A percentile compares a stretch with the other conserved stretches of the same genome.
phyloP scores from a whole-genome alignment of 2,797 vertebrate genomes.

The Halcyon badia region DNA sequence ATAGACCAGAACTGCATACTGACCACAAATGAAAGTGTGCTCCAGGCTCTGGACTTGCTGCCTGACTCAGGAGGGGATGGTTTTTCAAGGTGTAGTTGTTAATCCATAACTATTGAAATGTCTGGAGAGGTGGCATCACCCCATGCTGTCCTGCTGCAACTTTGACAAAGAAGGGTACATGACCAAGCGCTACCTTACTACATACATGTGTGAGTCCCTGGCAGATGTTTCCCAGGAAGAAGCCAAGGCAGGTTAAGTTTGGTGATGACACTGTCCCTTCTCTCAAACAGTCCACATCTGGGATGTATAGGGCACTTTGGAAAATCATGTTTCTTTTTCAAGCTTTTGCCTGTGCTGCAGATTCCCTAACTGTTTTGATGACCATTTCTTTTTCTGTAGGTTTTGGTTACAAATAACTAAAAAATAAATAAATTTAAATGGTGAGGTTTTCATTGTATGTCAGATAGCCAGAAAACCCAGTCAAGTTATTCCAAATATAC shows the following conservation, averaged over 20 bases:
- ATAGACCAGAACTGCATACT: conserved; percentile 9
- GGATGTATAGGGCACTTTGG: background rate
- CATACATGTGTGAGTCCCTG: fast-evolving
- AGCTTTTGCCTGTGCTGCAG: fast-evolving
- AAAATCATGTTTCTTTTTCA: background rate
- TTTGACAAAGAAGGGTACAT: background rate
- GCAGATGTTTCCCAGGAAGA: background rate
- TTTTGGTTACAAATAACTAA: background rate
- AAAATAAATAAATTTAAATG: background rate
- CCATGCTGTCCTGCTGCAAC: background rate
- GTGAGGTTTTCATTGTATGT: fast-evolving
- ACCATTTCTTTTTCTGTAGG: background rate
- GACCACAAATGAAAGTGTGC: background rate
- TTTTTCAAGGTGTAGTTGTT: conserved; percentile 2
- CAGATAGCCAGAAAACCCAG: background rate
- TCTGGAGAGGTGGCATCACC: background rate
- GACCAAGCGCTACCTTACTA: fast-evolving
- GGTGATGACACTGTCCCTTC: background rate
- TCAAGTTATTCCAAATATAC: background rate
- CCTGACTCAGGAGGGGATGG: background rate
- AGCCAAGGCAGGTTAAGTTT: background rate
- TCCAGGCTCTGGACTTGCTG: background rate
- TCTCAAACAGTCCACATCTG: background rate
- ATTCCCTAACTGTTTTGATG: background rate
- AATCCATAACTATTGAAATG: background rate